Percentiles rank a stretch among this genome's conserved stretches.
These are phyloP conservation scores for Ptilodon capucinus DNA, from an alignment of 2,888 invertebrate genomes.

Conservation along the genomic window DNA sequence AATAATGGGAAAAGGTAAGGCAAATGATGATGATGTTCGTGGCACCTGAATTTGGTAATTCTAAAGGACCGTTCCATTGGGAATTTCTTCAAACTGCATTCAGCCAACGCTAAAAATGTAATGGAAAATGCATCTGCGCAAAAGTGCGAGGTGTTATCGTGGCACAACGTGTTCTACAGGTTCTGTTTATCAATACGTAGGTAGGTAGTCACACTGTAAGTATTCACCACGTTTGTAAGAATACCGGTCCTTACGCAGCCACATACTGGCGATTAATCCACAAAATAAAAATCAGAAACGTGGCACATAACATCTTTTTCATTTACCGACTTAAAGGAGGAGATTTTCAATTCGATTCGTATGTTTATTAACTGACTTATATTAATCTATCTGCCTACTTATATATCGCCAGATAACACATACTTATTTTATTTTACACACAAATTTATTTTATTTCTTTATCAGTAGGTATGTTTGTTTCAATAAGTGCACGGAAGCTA, in stretches of 20 bases:
- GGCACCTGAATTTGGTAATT: too few relatives aligned
- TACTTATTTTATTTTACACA: background rate
- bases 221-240: conserved; percentile 6
- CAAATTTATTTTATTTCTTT: too few relatives aligned
- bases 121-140: background rate
- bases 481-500: background rate
- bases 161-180: conserved; percentile 26
- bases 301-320: too few relatives aligned
- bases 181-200: conserved; percentile 23
- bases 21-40: too few relatives aligned
- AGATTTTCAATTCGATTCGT: too few relatives aligned
- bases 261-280: background rate
- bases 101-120: background rate
- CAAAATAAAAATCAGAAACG: background rate
- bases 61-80: background rate
- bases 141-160: conserved; percentile 17
- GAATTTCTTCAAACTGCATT: background rate
- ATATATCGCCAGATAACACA: too few relatives aligned
- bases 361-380: too few relatives aligned
- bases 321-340: too few relatives aligned
- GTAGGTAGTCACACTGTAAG: too few relatives aligned
- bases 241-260: conserved; percentile 18
- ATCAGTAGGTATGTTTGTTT: background rate
- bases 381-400: too few relatives aligned
- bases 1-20: too few relatives aligned